Evolutionary conservation across 2,888 invertebrate species (phyloP).

Genomic region (Bhutanitis thaidina): DNA sequence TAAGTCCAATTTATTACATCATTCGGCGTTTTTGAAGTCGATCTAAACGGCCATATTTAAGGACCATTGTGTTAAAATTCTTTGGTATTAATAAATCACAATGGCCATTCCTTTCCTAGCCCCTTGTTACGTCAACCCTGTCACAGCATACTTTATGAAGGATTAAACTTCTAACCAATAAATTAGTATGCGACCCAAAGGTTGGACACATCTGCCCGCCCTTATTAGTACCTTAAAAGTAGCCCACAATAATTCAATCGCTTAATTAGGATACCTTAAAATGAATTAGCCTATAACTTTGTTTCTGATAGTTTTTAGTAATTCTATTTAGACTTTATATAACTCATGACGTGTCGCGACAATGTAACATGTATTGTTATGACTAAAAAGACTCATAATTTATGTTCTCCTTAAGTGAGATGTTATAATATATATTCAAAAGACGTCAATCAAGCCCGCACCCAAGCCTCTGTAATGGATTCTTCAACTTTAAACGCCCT

Average conservation of each 20-base stretch:
- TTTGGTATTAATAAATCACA: conserved; percentile 13
- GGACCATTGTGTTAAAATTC: conserved; percentile 11
- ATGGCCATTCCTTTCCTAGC: conserved; percentile 1
- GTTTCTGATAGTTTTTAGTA: conserved; percentile 18
- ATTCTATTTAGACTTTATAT: too few species aligned
- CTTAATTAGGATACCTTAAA: conserved; percentile 18
- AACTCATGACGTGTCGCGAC: too few species aligned
- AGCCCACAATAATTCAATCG: conserved; percentile 21
- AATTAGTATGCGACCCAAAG: conserved; percentile 34
- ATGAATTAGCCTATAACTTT: conserved; percentile 22
- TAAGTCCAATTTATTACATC: neutral
- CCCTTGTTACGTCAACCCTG: conserved; percentile 17
- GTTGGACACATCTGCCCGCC: conserved; percentile 30
- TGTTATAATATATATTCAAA: too few species aligned
- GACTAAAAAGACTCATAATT: too few species aligned
- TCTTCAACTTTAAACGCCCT: too few species aligned
- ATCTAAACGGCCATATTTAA: conserved; percentile 9
- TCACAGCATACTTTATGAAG: conserved; percentile 20
- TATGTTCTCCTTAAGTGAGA: too few species aligned
- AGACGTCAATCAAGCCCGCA: too few species aligned
- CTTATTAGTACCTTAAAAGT: conserved; percentile 27
- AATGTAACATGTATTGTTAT: too few species aligned
- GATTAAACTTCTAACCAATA: conserved; percentile 26
- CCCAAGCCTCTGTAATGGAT: too few species aligned
- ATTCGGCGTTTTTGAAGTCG: conserved; percentile 47